Percentiles rank a stretch among this genome's conserved stretches.
These are phyloP conservation scores for Myzus persicae DNA, from an alignment of 1,140 invertebrate genomes.

Conservation along the genomic window DNA sequence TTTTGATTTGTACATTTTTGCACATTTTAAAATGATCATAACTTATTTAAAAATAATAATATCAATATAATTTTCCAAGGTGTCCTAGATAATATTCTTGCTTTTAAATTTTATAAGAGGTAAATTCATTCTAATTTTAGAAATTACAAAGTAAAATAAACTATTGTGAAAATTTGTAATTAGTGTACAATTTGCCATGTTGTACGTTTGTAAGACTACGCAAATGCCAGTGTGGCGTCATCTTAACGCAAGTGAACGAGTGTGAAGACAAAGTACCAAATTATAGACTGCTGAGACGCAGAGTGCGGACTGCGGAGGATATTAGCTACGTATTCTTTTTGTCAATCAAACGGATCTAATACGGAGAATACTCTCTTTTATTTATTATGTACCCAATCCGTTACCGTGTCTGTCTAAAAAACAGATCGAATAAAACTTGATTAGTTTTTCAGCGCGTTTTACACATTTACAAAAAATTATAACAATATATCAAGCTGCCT, in stretches of 20 bases:
- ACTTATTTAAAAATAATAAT: too few species aligned
- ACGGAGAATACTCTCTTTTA: not conserved
- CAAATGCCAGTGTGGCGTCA: too few species aligned
- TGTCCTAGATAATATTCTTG: too few species aligned
- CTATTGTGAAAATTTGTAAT: too few species aligned
- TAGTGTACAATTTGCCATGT: too few species aligned
- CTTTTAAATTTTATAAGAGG: too few species aligned
- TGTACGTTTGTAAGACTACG: too few species aligned
- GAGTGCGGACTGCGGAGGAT: not conserved
- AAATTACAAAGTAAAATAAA: too few species aligned
- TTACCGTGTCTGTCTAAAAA: not conserved
- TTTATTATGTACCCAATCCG: not conserved
- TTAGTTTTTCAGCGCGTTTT: not conserved
- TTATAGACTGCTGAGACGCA: not conserved
- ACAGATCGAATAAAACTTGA: not conserved
- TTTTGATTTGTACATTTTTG: too few species aligned
- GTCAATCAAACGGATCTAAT: not conserved
- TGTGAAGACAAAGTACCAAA: not conserved
- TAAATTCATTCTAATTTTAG: too few species aligned
- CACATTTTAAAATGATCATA: too few species aligned
- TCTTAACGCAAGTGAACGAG: not conserved
- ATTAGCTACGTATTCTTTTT: not conserved
- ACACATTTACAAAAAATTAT: not conserved
- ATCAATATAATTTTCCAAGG: too few species aligned
- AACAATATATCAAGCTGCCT: not conserved